Evolutionary conservation across 2,888 invertebrate genomes (phyloP), one percentile per base, ranked within the genome.

Genomic region (Neoaliturus tenellus): DNA sequence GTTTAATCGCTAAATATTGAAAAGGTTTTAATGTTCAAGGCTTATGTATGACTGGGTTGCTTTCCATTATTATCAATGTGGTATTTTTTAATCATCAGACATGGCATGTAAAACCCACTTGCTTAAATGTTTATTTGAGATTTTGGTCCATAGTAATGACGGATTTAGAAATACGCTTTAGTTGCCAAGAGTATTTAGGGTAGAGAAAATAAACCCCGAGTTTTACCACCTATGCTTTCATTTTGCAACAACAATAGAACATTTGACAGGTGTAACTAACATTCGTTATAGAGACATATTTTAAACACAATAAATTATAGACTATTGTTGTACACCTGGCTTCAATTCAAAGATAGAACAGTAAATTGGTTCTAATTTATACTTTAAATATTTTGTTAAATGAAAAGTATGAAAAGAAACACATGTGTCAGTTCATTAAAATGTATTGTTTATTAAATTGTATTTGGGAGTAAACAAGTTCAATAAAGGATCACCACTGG

Each of bases 241-340:
- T 25, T 62, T 62, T 14, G 62, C 14, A 31, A 3, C 17, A 62
- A 62, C 25, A 62, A 62, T 62, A 62, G 62, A 62, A 25, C 62
- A 62, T 62, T 62, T 23, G 39, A 39, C 71, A 71, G 71, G 71
- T 71, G 71, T 8, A 8, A 10, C 23, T 10, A 28, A 20, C 71
- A 71, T 71, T 71, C 39, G 31, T 71, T 71, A 71, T 39, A 1
- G 39, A 31, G 33, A 20, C 41, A 41, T 39, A 71, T 71, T 35
- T 71, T 71, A 44, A 44, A 44, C 28, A 28, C 75, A 75, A 48
- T 75, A 75, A 75, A 75, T 75, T 44, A 75, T 44, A 20, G 44
- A 44, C 41, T 75, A 44, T 44, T 75, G 44, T 41, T 44, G n/a
- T 39, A 75, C 75, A 75, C 8, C 48, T 44, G 44, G 33, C 39